Percentiles rank a stretch among this genome's conserved stretches.
Conservation (phyloP, 2,113 vertebrate genomes). For the Amphilophus citrinellus region DNA sequence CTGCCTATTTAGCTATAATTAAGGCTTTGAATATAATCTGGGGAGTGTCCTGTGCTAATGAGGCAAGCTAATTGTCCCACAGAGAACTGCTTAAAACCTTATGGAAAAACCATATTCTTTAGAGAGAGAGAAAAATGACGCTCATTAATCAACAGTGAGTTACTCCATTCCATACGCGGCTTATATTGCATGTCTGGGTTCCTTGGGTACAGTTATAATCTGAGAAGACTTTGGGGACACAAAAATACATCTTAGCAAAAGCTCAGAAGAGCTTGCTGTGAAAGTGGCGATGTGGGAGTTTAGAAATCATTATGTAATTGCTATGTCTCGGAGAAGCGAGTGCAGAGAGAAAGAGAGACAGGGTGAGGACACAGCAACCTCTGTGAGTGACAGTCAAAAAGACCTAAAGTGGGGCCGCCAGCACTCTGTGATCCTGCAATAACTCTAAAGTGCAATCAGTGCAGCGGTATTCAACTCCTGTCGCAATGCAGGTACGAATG, state of each 20-base stretch:
- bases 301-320: conserved; percentile 65
- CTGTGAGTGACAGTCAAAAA: conserved; percentile 60
- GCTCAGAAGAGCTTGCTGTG: conserved; percentile 13
- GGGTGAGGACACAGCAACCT: conserved; percentile 55
- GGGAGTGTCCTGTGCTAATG: conserved; percentile 62
- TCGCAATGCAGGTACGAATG: conserved; percentile 57
- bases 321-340: conserved; percentile 51
- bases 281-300: conserved; percentile 49
- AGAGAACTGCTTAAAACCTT: conserved; percentile 45
- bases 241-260: conserved; percentile 10
- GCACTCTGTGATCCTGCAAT: conserved; percentile 56
- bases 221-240: conserved; percentile 7
- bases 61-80: conserved; percentile 64
- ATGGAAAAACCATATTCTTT: conserved; percentile 43
- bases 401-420: conserved; percentile 60
- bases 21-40: conserved; percentile 49
- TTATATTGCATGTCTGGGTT: conserved; percentile 14
- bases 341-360: conserved; percentile 27
- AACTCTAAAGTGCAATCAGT: conserved; percentile 65
- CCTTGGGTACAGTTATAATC: not conserved
- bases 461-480: conserved; percentile 39
- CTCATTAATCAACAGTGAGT: conserved; percentile 24
- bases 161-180: not conserved
- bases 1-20: conserved; percentile 64
- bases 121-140: conserved; percentile 13